Evolutionary conservation across 2,888 invertebrate genomes (phyloP).

Genomic region (Melieria omissa): DNA sequence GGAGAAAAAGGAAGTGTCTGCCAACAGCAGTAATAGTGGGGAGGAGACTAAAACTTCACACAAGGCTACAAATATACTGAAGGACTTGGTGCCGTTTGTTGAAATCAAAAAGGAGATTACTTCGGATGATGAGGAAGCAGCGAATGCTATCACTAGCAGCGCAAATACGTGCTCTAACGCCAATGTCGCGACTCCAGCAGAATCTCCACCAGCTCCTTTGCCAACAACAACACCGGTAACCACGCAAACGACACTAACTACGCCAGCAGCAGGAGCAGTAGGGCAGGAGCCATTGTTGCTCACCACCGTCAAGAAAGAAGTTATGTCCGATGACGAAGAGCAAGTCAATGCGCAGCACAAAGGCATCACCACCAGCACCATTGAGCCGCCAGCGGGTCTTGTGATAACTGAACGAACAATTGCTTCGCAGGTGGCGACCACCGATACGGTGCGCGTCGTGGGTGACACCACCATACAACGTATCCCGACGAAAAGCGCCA

Average conservation of each 20-base stretch:
- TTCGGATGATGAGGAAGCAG: constrained; percentile 52
- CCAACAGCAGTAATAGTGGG: constrained; percentile 2
- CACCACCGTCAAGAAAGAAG: constrained; percentile 52
- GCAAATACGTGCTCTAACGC: background rate
- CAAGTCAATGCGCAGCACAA: constrained; percentile 50
- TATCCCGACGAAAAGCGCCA: constrained; percentile 43
- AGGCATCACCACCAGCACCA: constrained; percentile 58
- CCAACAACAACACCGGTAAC: background rate
- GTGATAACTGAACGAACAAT: background rate
- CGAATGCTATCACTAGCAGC: constrained; percentile 8
- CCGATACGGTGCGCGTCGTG: constrained; percentile 50
- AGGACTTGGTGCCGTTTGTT: constrained; percentile 55
- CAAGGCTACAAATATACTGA: constrained; percentile 41
- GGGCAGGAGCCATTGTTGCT: constrained; percentile 12
- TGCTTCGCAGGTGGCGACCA: background rate
- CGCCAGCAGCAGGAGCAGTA: background rate
- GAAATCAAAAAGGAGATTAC: constrained; percentile 60
- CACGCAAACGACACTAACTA: constrained; percentile 1
- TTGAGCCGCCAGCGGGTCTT: background rate
- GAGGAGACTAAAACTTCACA: constrained; percentile 32
- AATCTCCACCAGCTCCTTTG: background rate
- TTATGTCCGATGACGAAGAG: constrained; percentile 58
- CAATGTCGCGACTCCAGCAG: background rate
- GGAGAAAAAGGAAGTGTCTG: background rate
- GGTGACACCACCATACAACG: constrained; percentile 63